A percentile compares a stretch with the other conserved stretches of the same genome.
phyloP scores from a whole-genome alignment of 1,140 invertebrate genomes.

The Uloborus diversus region DNA sequence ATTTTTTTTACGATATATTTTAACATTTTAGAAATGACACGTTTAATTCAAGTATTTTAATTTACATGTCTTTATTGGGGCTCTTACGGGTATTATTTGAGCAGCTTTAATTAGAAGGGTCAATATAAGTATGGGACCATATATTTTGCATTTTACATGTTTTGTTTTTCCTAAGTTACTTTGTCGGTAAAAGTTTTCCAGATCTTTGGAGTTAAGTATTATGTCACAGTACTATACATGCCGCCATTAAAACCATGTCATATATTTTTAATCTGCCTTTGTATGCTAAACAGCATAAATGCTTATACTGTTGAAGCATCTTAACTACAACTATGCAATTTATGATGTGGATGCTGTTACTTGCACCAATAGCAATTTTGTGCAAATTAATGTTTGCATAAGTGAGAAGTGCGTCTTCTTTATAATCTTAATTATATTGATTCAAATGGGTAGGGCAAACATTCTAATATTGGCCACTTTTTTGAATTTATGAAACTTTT shows the following conservation, averaged over 20 bases:
- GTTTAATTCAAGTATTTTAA: slow-evolving; percentile 17
- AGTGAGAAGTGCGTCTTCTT: neutral
- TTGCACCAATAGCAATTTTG: neutral
- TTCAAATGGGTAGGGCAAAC: neutral
- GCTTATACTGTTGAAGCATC: slow-evolving; percentile 21
- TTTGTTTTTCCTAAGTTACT: neutral
- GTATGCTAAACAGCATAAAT: slow-evolving; percentile 37
- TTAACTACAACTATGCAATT: slow-evolving; percentile 20
- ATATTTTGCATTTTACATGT: neutral
- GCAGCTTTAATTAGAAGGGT: slow-evolving; percentile 29
- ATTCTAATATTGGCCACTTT: neutral
- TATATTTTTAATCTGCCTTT: slow-evolving; percentile 38
- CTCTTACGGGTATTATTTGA: slow-evolving; percentile 44
- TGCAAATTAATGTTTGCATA: neutral
- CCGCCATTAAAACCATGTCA: neutral
- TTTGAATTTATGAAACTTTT: neutral
- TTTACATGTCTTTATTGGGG: slow-evolving; percentile 9
- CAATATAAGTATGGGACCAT: slow-evolving; percentile 28
- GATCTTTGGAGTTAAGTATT: neutral
- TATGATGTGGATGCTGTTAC: neutral
- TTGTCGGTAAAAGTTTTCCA: too few relatives aligned
- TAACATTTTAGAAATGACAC: neutral
- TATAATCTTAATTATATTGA: neutral
- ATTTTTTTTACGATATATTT: neutral
- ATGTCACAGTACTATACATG: neutral